Evolutionary conservation across 2,113 vertebrate genomes (phyloP), one percentile per base, ranked within the genome.

Genomic region (Psephotus haematonotus): DNA sequence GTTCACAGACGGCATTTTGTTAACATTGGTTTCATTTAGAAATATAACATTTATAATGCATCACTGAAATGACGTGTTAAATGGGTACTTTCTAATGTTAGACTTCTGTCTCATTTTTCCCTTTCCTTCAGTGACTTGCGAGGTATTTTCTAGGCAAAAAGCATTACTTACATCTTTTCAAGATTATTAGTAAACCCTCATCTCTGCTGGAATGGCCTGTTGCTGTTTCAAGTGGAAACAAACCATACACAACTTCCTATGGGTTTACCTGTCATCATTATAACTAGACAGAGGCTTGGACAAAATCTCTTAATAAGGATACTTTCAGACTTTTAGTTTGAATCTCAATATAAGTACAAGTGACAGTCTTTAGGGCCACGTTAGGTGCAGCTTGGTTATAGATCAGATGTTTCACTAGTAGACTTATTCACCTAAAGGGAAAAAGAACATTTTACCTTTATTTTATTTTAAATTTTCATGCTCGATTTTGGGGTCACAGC

Each of bases 381-480:
- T 62, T 75, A 82, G 2, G 0, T 41, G n/a, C 10, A 41, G 11
- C 43, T 53, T 65, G 8, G 10, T 60, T 79, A 57, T 46, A 81
- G 74, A 72, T 52, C 35, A 43, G 27, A 12, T 74, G 44, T 75
- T 85, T 91, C 44, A 72, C 50, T 20, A 31, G 15, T 35, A 64
- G 2, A 1, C 77, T 94, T 95, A 39, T 50, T 62, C 53, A 74
- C 44, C 31, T 64, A 49, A 62, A 59, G 10, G 5, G 9, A 10
- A 78, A 67, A 37, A 67, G 33, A 22, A 22, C 1, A n/a, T 23
- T 60, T 85, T 46, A 62, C 2, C 19, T 41, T 33, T 49, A 55
- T 92, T 92, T 95, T 82, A 55, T 92, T 92, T 85, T 44, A 69
- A 92, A 79, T 71, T 71, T 90, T 90, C 57, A 62, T 80, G 50